These are phyloP conservation scores for Synanthedon andrenaeformis DNA, from an alignment of 2,888 invertebrate genomes.

Conservation along the genomic window DNA sequence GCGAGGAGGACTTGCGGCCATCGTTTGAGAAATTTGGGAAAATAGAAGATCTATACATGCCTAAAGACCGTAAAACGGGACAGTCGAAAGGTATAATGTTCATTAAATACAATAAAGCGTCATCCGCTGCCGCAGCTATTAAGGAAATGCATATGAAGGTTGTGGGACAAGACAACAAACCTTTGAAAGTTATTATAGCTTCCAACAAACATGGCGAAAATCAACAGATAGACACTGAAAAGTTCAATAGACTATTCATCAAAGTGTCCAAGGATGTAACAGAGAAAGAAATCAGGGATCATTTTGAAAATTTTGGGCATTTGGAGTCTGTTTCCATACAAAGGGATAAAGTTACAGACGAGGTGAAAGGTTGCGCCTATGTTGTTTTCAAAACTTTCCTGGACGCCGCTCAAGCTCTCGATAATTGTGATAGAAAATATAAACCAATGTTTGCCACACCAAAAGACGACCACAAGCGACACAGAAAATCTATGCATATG, in stretches of 20 bases:
- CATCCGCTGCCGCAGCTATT: constrained; percentile 89
- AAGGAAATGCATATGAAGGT: constrained; percentile 87
- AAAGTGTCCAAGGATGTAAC: constrained; percentile 84
- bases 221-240: constrained; percentile 21
- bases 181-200: constrained; percentile 91
- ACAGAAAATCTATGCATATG: constrained; percentile 26
- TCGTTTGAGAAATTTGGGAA: constrained; percentile 84
- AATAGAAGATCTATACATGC: constrained; percentile 90
- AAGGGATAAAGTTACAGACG: constrained; percentile 82
- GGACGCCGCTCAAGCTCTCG: constrained; percentile 88
- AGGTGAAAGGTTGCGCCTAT: constrained; percentile 90
- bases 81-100: constrained; percentile 93
- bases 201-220: constrained; percentile 52
- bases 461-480: constrained; percentile 66
- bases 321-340: constrained; percentile 84
- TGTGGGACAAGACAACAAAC: constrained; percentile 78
- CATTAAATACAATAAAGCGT: constrained; percentile 90
- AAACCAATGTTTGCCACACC: constrained; percentile 94
- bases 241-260: constrained; percentile 82
- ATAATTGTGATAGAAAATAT: constrained; percentile 87
- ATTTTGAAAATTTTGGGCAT: constrained; percentile 88
- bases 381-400: constrained; percentile 84
- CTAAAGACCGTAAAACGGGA: constrained; percentile 84
- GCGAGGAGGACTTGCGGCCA: constrained; percentile 81
- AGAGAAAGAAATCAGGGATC: constrained; percentile 81